A percentile compares a stretch with the other conserved stretches of the same genome.
These are phyloP conservation scores for Pseudorasbora parva DNA, from an alignment of 2,113 vertebrate species.

Conservation along the genomic window DNA sequence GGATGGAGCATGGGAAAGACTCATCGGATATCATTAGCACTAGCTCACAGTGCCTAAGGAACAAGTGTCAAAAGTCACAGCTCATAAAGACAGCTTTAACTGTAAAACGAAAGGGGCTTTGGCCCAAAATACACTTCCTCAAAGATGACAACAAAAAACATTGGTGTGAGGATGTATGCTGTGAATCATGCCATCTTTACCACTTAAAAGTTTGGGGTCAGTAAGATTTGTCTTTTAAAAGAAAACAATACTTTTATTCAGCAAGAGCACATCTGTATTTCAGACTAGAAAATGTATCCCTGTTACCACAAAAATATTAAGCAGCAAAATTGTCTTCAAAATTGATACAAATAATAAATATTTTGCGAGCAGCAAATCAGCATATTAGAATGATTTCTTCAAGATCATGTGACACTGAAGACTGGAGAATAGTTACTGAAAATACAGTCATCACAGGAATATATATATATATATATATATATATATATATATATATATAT, in stretches of 20 bases:
- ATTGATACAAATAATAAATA: neutral
- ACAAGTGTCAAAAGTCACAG: slow-evolving; percentile 54
- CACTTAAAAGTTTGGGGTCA: neutral
- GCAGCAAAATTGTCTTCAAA: neutral
- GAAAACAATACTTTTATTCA: no score
- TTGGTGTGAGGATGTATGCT: neutral
- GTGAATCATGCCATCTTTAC: neutral
- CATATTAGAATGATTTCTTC: neutral
- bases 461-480: no score
- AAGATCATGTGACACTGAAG: neutral
- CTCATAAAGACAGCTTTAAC: slow-evolving; percentile 39
- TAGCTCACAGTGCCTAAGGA: slow-evolving; percentile 33
- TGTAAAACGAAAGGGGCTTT: slow-evolving; percentile 26
- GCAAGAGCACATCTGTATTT: neutral
- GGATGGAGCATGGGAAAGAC: slow-evolving; percentile 55
- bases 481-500: no score
- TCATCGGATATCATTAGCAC: slow-evolving; percentile 66
- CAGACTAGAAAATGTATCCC: no score
- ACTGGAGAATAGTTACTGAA: neutral
- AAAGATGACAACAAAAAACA: slow-evolving; percentile 9
- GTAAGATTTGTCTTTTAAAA: neutral
- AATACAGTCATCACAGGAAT: neutral
- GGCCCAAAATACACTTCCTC: slow-evolving; percentile 41
- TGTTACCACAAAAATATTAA: no score
- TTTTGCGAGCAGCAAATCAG: neutral